Percentiles rank a stretch among this genome's conserved stretches.
Evolutionary conservation across 2,888 invertebrate species (phyloP).

Genomic region (Idaea aversata): DNA sequence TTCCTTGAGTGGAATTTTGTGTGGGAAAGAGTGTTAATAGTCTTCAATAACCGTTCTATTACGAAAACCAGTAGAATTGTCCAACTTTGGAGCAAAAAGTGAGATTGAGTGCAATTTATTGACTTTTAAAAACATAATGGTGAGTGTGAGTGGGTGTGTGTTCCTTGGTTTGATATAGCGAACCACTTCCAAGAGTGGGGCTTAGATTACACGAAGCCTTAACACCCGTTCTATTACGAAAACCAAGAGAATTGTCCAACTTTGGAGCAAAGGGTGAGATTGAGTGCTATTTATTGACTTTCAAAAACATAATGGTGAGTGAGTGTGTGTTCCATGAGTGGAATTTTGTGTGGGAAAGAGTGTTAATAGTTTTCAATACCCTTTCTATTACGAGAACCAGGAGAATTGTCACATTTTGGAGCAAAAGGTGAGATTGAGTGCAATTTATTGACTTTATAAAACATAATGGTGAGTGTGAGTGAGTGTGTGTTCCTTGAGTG

Average conservation of each 20-base stretch:
- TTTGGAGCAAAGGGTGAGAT: slow-evolving; percentile 86
- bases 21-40: too few relatives aligned
- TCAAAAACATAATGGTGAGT: too few relatives aligned
- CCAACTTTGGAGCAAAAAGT: slow-evolving; percentile 88
- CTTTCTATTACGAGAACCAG: slow-evolving; percentile 86
- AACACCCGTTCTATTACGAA: slow-evolving; percentile 88
- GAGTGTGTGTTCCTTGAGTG: neutral
- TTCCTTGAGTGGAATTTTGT: too few relatives aligned
- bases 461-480: too few relatives aligned
- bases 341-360: too few relatives aligned
- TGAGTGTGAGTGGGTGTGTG: too few relatives aligned
- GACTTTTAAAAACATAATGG: too few relatives aligned
- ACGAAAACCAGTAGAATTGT: slow-evolving; percentile 83
- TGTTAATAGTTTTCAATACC: slow-evolving; percentile 84
- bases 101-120: neutral
- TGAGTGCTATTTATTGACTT: neutral
- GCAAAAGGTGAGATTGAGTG: slow-evolving; percentile 83
- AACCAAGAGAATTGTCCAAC: slow-evolving; percentile 86
- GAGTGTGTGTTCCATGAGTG: neutral
- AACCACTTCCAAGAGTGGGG: slow-evolving; percentile 97
- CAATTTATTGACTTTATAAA: neutral
- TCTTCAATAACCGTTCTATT: slow-evolving; percentile 88
- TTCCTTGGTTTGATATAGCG: slow-evolving; percentile 90
- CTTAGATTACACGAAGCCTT: slow-evolving; percentile 90
- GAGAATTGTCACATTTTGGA: slow-evolving; percentile 87